Percentiles rank a stretch among this genome's conserved stretches.
Evolutionary conservation across 2,113 vertebrate genomes (phyloP).

Genomic region (Nothoprocta pentlandii): DNA sequence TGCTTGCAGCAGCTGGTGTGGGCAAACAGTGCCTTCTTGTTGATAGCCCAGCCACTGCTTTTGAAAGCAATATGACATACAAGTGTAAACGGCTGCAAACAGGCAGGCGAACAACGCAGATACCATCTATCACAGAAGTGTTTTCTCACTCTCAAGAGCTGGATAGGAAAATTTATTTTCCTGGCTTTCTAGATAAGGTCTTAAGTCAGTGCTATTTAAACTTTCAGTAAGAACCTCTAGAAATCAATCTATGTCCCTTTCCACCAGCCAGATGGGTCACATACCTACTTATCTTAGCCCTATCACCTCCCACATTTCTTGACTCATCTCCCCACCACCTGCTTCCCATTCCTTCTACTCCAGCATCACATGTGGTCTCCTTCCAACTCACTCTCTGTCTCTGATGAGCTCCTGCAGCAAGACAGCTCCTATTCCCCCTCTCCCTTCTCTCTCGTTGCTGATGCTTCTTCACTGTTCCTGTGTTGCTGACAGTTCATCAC

Average conservation of each 20-base stretch:
- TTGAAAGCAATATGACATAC: not conserved
- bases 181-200: not conserved
- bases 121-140: not conserved
- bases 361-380: not conserved
- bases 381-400: not conserved
- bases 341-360: not conserved
- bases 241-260: slow-evolving; percentile 7
- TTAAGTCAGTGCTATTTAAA: not conserved
- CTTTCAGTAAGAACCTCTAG: not conserved
- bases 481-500: not conserved
- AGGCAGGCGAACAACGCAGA: not conserved
- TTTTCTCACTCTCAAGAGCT: not conserved
- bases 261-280: slow-evolving; percentile 27
- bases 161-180: not conserved
- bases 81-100: not conserved
- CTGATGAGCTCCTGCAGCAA: not conserved
- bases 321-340: slow-evolving; percentile 39
- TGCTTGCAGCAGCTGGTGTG: not conserved
- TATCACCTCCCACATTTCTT: not conserved
- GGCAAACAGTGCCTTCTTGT: not conserved
- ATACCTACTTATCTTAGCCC: not conserved
- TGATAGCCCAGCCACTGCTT: not conserved
- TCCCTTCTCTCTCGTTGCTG: not conserved
- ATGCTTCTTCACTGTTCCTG: not conserved
- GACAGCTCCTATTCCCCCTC: not conserved